phyloP scores from a whole-genome alignment of 2,888 invertebrate genomes.

The Phytoseiulus persimilis region DNA sequence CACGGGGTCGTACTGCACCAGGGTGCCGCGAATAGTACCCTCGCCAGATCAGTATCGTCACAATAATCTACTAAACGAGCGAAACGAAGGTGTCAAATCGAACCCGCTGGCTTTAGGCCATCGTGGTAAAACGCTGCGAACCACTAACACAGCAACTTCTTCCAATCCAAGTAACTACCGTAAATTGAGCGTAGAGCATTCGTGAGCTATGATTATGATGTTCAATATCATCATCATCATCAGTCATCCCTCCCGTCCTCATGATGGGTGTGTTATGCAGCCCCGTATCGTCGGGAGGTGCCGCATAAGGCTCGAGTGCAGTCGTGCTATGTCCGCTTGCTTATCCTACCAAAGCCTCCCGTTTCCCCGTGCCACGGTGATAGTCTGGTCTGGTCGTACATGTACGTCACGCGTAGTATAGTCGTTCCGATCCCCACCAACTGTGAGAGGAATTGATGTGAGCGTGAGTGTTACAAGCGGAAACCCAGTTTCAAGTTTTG shows the following conservation, averaged over 20 bases:
- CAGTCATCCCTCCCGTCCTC: neutral
- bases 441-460: too few relatives aligned
- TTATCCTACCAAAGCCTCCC: neutral
- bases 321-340: neutral
- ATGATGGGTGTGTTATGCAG: neutral
- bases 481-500: too few relatives aligned
- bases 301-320: neutral
- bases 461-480: too few relatives aligned
- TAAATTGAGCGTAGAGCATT: neutral
- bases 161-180: neutral
- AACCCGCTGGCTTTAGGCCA: slow-evolving; percentile 5
- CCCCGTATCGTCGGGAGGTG: neutral
- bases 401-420: too few relatives aligned
- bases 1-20: slow-evolving; percentile 38
- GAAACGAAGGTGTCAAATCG: neutral
- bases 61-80: slow-evolving; percentile 26
- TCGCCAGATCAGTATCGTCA: slow-evolving; percentile 38
- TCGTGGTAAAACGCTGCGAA: neutral
- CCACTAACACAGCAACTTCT: neutral
- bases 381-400: neutral
- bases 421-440: too few relatives aligned
- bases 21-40: slow-evolving; percentile 32
- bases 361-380: neutral
- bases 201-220: neutral
- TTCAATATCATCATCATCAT: neutral